Percentiles rank a stretch among this genome's conserved stretches.
phyloP scores from a whole-genome alignment of 2,888 invertebrate species.

The Drosophila atripex region DNA sequence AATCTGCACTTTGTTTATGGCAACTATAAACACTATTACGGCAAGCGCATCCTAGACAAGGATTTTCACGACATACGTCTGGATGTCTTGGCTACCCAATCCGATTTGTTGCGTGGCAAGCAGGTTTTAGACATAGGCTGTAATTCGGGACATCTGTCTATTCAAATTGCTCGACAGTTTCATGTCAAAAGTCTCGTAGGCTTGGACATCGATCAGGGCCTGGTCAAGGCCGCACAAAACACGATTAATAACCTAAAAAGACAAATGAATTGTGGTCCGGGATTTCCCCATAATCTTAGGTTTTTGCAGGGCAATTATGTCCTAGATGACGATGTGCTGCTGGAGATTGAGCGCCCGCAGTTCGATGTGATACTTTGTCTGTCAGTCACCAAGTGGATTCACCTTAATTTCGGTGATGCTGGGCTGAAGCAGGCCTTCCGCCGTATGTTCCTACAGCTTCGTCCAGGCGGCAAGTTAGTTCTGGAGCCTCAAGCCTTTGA shows the following conservation, averaged over 20 bases:
- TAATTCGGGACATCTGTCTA: slow-evolving; percentile 92
- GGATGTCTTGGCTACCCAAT: slow-evolving; percentile 86
- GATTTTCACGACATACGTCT: slow-evolving; percentile 89
- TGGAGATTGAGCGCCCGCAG: slow-evolving; percentile 89
- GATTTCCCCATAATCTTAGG: slow-evolving; percentile 90
- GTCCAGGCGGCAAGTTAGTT: slow-evolving; percentile 90
- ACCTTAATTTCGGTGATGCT: slow-evolving; percentile 93
- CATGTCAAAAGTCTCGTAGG: slow-evolving; percentile 89
- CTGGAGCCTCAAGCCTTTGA: slow-evolving; percentile 93
- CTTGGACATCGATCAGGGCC: slow-evolving; percentile 91
- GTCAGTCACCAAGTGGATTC: slow-evolving; percentile 96
- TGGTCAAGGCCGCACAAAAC: slow-evolving; percentile 85
- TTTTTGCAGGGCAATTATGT: slow-evolving; percentile 93
- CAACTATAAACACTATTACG: slow-evolving; percentile 88
- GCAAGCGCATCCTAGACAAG: slow-evolving; percentile 89
- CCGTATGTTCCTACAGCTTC: slow-evolving; percentile 90
- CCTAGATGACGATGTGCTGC: slow-evolving; percentile 88
- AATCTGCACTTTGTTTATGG: slow-evolving; percentile 78
- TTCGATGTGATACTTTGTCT: slow-evolving; percentile 93
- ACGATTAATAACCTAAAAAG: slow-evolving; percentile 58
- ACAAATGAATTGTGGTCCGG: slow-evolving; percentile 78
- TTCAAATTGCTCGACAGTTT: slow-evolving; percentile 90
- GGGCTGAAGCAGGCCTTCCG: slow-evolving; percentile 92
- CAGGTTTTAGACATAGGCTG: slow-evolving; percentile 94
- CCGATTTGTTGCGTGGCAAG: slow-evolving; percentile 89